Base-by-base conservation (phyloP, 2,113 vertebrate species). In the Rhinoderma darwinii region DNA sequence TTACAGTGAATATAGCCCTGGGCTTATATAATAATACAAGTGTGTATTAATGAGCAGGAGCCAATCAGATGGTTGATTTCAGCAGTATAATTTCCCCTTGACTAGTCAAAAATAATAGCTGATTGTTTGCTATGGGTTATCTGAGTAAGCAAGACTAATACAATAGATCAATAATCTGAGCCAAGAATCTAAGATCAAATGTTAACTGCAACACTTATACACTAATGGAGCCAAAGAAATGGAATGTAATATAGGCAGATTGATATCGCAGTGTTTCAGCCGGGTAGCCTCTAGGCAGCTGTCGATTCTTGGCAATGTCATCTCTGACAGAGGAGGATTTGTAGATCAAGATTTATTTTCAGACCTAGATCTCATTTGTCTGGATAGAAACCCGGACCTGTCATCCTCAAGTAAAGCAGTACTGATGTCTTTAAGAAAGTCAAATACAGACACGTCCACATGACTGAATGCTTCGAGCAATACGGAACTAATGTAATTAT, bases 331-430 rank as follows among this genome's bases (percentile, higher is more conserved):
- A 82, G 79, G 79, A 82, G 37, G 56, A 82, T 82, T 82, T 63
- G 78, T 81, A 82, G n/a, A 63, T 82, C 79, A 82, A 82, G 79
- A 82, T 82, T 82, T 61, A 82, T 82, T 82, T 66, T 82, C 59
- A 43, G 56, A 66, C 51, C 59, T 20, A 20, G 79, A 82, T 63
- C 79, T 63, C 56, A 82, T 82, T 82, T 82, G 79, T 82, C 39
- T 44, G 39, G 51, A 82, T 66, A 27, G 25, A 81, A 82, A 82
- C 79, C 79, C 79, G 9, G 37, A 66, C 37, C 37, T 66, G 56
- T 43, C 56, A 63, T 63, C 56, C 27, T 17, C 56, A 44, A 43
- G 35, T 63, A 82, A 82, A 66, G 41, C 79, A 63, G 59, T 17
- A 22, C 56, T 66, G 37, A 66, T 63, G 59, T 43, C 25, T 81